Conservation (phyloP, 2,888 invertebrate species). For the Cataglyphis altisquamis region DNA sequence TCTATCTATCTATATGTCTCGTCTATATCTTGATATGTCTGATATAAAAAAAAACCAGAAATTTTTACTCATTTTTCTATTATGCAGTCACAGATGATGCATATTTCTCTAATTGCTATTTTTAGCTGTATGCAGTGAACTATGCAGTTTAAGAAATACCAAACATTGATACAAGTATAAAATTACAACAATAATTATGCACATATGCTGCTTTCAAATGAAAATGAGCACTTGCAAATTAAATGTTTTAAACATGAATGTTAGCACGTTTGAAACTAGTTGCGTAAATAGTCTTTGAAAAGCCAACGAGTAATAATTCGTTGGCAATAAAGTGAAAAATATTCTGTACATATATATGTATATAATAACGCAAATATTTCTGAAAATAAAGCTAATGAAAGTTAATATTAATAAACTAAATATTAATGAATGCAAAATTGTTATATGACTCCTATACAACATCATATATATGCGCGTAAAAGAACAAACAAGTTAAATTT, state of each 20-base stretch:
- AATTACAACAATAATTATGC: neutral
- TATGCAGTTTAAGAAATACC: neutral
- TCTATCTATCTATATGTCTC: no score
- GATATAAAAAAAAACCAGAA: neutral
- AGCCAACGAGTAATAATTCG: neutral
- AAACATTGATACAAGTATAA: neutral
- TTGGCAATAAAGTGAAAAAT: conserved; percentile 16
- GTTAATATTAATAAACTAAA: neutral
- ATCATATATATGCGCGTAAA: neutral
- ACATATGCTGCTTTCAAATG: neutral
- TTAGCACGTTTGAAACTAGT: neutral
- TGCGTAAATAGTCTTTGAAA: neutral
- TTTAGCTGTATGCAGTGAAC: neutral
- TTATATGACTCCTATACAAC: neutral
- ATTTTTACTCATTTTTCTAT: neutral
- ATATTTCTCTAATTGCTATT: neutral
- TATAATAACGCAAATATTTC: neutral
- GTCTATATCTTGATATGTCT: no score
- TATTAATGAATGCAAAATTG: neutral
- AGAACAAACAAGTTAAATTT: neutral
- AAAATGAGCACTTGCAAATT: conserved; percentile 1
- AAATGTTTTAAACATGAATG: neutral
- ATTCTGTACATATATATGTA: neutral
- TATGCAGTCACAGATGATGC: neutral
- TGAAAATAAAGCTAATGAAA: neutral